Evolutionary conservation across 2,797 vertebrate genomes (phyloP).

Genomic region (Coilia nasus): DNA sequence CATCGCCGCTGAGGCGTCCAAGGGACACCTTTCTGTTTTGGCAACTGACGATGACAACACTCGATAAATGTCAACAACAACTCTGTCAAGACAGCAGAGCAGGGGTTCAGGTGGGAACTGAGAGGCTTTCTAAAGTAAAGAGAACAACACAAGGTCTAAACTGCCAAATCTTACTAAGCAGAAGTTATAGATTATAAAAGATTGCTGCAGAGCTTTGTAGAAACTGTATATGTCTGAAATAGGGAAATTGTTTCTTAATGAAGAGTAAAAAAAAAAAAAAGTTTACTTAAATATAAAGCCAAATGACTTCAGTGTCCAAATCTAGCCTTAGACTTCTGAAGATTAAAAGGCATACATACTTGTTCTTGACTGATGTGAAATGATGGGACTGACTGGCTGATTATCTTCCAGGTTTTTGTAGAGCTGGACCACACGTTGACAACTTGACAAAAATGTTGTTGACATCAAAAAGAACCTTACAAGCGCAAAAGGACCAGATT

Average conservation of each 20-base stretch:
- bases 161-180: not conserved
- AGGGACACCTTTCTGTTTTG: conserved; percentile 18
- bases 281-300: no score
- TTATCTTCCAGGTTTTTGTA: conserved; percentile 80
- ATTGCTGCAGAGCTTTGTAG: not conserved
- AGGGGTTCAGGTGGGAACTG: not conserved
- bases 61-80: conserved; percentile 11
- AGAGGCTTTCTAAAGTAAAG: not conserved
- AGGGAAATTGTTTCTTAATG: no score
- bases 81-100: not conserved
- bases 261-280: no score
- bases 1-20: conserved; percentile 69
- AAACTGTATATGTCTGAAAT: no score
- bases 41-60: not conserved
- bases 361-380: not conserved
- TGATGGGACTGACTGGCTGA: not conserved
- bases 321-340: not conserved
- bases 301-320: no score
- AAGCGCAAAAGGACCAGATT: conserved; percentile 13
- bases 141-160: not conserved
- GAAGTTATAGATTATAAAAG: not conserved
- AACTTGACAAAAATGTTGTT: conserved; percentile 78
- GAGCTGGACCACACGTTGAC: conserved; percentile 88
- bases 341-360: not conserved
- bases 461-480: conserved; percentile 65